Evolutionary conservation across 2,113 vertebrate species (phyloP).

Genomic region (Cygnus atratus): DNA sequence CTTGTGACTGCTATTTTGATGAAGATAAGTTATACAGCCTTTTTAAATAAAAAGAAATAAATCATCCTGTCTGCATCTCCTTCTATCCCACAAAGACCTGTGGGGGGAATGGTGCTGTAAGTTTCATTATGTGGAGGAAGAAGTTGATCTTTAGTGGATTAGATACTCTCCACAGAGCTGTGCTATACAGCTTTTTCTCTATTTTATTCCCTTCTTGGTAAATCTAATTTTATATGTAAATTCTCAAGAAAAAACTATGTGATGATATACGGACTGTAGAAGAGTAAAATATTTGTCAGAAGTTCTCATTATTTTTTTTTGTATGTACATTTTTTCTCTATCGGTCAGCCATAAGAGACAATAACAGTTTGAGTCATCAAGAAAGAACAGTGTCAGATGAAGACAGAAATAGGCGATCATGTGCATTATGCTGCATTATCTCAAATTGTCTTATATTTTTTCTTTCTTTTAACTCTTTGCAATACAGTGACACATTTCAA

Average conservation of each 20-base stretch:
- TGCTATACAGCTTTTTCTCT: background rate
- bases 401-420: background rate
- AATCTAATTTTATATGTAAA: background rate
- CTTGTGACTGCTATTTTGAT: slow-evolving; percentile 15
- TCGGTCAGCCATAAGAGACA: background rate
- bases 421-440: background rate
- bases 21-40: background rate
- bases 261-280: background rate
- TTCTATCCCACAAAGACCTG: background rate
- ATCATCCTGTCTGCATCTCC: background rate
- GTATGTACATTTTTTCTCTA: background rate
- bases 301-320: rapidly evolving
- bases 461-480: background rate
- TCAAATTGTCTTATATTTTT: background rate
- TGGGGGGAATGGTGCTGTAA: background rate
- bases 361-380: rapidly evolving
- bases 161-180: background rate
- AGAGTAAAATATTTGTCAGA: background rate
- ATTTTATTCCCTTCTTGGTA: background rate
- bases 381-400: background rate
- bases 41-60: slow-evolving; percentile 43
- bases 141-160: background rate
- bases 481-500: background rate
- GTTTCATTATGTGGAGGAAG: background rate
- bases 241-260: background rate